These are phyloP conservation scores for Tenthredo scrophulariae DNA, from an alignment of 2,888 invertebrate genomes.

Conservation along the genomic window DNA sequence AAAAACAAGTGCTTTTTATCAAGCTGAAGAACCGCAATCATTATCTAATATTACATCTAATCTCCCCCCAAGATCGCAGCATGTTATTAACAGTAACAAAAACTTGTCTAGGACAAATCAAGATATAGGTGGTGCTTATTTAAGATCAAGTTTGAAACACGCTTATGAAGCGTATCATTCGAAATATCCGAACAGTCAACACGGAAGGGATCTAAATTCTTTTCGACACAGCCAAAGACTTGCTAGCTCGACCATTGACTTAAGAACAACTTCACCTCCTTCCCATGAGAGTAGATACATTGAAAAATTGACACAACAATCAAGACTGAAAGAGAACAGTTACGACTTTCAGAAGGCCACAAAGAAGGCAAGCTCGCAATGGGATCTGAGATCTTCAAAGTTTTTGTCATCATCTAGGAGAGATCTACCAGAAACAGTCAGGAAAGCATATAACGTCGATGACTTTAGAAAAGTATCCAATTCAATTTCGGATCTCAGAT, in stretches of 20 bases:
- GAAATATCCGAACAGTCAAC: conserved; percentile 19
- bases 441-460: neutral
- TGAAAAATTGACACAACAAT: conserved; percentile 25
- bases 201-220: neutral
- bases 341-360: neutral
- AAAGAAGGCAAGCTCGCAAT: conserved; percentile 45
- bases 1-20: neutral
- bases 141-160: conserved; percentile 18
- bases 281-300: conserved; percentile 29
- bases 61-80: neutral
- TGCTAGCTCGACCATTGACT: conserved; percentile 38
- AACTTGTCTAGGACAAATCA: neutral
- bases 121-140: neutral
- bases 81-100: neutral
- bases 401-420: neutral
- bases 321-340: neutral
- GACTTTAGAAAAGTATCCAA: conserved; percentile 26
- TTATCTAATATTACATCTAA: neutral
- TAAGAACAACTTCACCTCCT: conserved; percentile 40
- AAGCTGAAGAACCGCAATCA: neutral
- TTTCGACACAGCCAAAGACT: conserved; percentile 19
- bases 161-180: conserved; percentile 7
- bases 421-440: neutral
- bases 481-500: conserved; percentile 50
- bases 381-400: conserved; percentile 31